Conservation (phyloP, 1,140 invertebrate species). For the Drosophila parvula region DNA sequence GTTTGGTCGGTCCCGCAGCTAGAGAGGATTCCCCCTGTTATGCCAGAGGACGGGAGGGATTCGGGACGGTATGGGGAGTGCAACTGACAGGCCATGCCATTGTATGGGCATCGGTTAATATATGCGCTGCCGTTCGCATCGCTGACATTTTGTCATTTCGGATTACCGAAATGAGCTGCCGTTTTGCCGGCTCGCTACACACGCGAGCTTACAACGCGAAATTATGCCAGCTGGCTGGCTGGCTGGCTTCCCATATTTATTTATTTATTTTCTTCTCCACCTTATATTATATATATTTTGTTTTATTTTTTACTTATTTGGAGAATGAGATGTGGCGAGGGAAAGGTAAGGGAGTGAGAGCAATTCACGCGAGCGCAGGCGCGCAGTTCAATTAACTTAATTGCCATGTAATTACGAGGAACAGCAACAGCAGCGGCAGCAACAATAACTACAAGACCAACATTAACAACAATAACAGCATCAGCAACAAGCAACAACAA, state of each 20-base stretch:
- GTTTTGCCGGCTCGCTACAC: slow-evolving; percentile 27
- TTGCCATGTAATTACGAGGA: slow-evolving; percentile 83
- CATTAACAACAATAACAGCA: slow-evolving; percentile 39
- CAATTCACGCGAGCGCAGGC: slow-evolving; percentile 75
- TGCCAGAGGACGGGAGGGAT: neutral
- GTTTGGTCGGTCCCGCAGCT: neutral
- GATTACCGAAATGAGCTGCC: slow-evolving; percentile 48
- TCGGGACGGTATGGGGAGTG: neutral
- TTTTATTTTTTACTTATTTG: neutral
- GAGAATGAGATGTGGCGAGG: neutral
- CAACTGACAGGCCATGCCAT: slow-evolving; percentile 26
- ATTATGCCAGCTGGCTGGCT: slow-evolving; percentile 36
- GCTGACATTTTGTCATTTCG: slow-evolving; percentile 49
- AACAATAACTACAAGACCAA: slow-evolving; percentile 34
- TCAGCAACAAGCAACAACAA: slow-evolving; percentile 47
- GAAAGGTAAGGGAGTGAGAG: slow-evolving; percentile 5
- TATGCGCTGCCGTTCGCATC: slow-evolving; percentile 38
- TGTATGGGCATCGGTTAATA: slow-evolving; percentile 33
- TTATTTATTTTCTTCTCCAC: neutral
- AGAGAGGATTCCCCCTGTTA: slow-evolving; percentile 7
- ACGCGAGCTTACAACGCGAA: slow-evolving; percentile 35
- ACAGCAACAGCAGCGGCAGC: slow-evolving; percentile 34
- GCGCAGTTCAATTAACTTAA: slow-evolving; percentile 84
- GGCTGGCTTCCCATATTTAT: slow-evolving; percentile 3
- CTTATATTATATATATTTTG: too few species aligned